Evolutionary conservation across 2,888 invertebrate species (phyloP).

Genomic region (Prosapia bicincta): DNA sequence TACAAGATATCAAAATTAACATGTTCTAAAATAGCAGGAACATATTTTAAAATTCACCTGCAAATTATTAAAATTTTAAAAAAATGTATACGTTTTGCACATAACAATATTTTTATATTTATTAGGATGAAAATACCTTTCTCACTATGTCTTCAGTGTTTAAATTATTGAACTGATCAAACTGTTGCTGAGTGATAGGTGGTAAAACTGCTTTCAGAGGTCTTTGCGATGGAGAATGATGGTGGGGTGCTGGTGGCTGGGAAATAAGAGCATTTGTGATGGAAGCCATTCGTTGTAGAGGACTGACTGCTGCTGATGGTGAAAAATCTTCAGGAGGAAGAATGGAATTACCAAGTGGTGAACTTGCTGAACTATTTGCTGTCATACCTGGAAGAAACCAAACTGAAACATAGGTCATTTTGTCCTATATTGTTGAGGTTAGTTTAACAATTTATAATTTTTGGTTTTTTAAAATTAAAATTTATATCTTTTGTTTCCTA

Average conservation of each 20-base stretch:
- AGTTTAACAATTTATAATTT: too few relatives aligned
- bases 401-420: background rate
- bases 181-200: slow-evolving; percentile 98
- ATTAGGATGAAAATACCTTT: slow-evolving; percentile 58
- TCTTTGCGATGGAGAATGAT: slow-evolving; percentile 78
- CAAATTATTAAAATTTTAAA: too few relatives aligned
- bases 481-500: too few relatives aligned
- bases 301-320: slow-evolving; percentile 81
- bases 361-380: slow-evolving; percentile 74
- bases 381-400: slow-evolving; percentile 40
- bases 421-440: background rate
- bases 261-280: slow-evolving; percentile 96
- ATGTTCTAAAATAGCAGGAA: too few relatives aligned
- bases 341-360: slow-evolving; percentile 80
- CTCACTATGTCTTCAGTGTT: slow-evolving; percentile 99
- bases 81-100: too few relatives aligned
- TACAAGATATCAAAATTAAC: too few relatives aligned
- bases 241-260: slow-evolving; percentile 77
- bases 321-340: slow-evolving; percentile 82
- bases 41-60: too few relatives aligned
- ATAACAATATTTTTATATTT: slow-evolving; percentile 34
- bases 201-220: slow-evolving; percentile 95
- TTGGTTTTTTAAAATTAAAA: too few relatives aligned
- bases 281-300: slow-evolving; percentile 95
- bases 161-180: slow-evolving; percentile 95